Base-by-base conservation (phyloP, 2,113 vertebrate genomes). In the Acanthisitta chloris region DNA sequence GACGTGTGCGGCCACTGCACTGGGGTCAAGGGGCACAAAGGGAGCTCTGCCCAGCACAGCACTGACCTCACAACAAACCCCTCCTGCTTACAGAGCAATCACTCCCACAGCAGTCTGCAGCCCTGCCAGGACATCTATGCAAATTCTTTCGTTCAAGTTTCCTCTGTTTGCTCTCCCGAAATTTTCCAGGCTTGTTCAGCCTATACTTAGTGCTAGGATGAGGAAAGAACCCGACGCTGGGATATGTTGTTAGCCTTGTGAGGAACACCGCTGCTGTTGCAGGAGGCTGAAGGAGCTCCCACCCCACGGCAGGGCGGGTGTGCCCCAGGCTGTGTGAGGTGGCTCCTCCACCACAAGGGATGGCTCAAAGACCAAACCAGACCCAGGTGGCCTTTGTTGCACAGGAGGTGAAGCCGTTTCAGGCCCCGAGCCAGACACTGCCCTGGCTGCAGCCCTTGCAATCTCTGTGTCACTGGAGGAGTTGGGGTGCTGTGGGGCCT, bases 261-360 rank as follows among this genome's bases (percentile, higher is more conserved):
- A 69, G 59, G 59, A 48, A 0, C 55, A 34, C 1, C 1, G 0
- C 21, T 10, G 72, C 26, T 7, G 13, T 1, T 15, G 29, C 24
- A 7, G 1, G 0, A 43, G 43, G 48, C 48, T 8, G 1, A 59
- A 45, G 59, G 43, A 65, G 3, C 33, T 73, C 14, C 49, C 76
- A 45, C 64, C 3, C 9, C 2, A 0, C 1, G 3, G n/a, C 7
- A 3, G 48, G 45, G 31, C 31, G 38, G 42, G 6, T 2, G 0
- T 1, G 58, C 38, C 46, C 54, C 0, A 0, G 36, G 48, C 6
- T 52, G 71, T 5, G 24, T 36, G 48, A 15, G 33, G 8, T 4
- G 38, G 43, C 0, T 81, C 34, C 24, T 42, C 2, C 46, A 12
- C 0, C 59, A 12, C n/a, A 0, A 12, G 34, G 42, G 51, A 7